Conservation (phyloP, 2,888 invertebrate genomes). For the Leistus spinibarbis region DNA sequence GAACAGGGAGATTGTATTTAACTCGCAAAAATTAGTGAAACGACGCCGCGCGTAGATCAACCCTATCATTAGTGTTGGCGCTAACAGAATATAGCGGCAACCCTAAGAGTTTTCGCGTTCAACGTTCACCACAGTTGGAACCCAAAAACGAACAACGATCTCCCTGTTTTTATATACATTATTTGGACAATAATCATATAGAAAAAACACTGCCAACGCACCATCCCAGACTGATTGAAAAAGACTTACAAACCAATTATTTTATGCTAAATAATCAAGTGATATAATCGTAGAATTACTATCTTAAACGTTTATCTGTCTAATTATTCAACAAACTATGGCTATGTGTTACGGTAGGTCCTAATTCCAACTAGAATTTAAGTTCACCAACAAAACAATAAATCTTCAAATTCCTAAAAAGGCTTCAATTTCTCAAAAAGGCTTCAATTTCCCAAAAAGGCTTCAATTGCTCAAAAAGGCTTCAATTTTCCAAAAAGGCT, state of each 20-base stretch:
- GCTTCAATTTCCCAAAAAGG: too few relatives aligned
- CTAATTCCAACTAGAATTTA: too few relatives aligned
- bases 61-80: background rate
- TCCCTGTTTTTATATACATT: constrained; percentile 1
- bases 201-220: background rate
- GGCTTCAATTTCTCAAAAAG: too few relatives aligned
- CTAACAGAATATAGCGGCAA: background rate
- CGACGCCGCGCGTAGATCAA: constrained; percentile 73
- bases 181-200: background rate
- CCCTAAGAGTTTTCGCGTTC: background rate
- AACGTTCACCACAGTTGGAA: background rate
- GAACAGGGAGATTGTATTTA: constrained; percentile 91
- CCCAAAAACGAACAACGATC: background rate
- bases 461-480: too few relatives aligned
- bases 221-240: background rate
- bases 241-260: background rate
- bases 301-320: background rate
- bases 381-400: too few relatives aligned
- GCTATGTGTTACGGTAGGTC: constrained; percentile 56
- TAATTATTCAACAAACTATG: constrained; percentile 44
- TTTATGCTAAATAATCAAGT: background rate
- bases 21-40: constrained; percentile 90
- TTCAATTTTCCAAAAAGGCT: too few relatives aligned
- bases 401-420: too few relatives aligned
- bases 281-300: background rate